phyloP scores from a whole-genome alignment of 2,888 invertebrate species.

The Microplitis manilae region DNA sequence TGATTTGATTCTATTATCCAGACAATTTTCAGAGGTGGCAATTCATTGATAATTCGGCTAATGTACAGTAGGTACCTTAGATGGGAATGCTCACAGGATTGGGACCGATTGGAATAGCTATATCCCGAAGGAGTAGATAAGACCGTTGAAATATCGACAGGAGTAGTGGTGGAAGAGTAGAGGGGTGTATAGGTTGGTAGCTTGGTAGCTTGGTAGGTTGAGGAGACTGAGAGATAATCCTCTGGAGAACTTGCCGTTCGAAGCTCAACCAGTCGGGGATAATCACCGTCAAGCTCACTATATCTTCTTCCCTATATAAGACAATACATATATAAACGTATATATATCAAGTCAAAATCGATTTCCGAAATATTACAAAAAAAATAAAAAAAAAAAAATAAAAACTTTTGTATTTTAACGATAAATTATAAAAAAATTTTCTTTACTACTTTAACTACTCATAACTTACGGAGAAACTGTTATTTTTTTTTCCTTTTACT shows the following conservation, averaged over 20 bases:
- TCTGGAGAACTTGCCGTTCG: constrained; percentile 61
- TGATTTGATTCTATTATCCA: constrained; percentile 32
- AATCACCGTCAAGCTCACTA: constrained; percentile 63
- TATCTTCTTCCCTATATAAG: neutral
- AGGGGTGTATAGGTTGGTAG: constrained; percentile 57
- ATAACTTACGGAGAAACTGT: too few relatives aligned
- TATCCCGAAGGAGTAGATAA: constrained; percentile 65
- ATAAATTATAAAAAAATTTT: too few relatives aligned
- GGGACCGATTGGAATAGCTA: constrained; percentile 55
- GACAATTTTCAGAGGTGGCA: constrained; percentile 17
- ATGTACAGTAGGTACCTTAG: constrained; percentile 52
- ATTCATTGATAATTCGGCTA: constrained; percentile 40
- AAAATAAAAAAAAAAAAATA: too few relatives aligned
- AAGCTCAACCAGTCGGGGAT: constrained; percentile 66
- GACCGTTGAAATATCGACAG: constrained; percentile 67
- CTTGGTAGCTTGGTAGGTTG: constrained; percentile 19
- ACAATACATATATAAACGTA: too few relatives aligned
- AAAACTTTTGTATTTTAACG: too few relatives aligned
- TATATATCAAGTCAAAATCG: too few relatives aligned
- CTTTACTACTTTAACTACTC: too few relatives aligned
- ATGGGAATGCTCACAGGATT: constrained; percentile 49
- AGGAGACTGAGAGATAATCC: constrained; percentile 64
- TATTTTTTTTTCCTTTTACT: too few relatives aligned
- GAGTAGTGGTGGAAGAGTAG: constrained; percentile 46
- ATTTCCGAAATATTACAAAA: too few relatives aligned